Conservation (phyloP, 2,888 invertebrate species). For the Andrena hattorfiana region DNA sequence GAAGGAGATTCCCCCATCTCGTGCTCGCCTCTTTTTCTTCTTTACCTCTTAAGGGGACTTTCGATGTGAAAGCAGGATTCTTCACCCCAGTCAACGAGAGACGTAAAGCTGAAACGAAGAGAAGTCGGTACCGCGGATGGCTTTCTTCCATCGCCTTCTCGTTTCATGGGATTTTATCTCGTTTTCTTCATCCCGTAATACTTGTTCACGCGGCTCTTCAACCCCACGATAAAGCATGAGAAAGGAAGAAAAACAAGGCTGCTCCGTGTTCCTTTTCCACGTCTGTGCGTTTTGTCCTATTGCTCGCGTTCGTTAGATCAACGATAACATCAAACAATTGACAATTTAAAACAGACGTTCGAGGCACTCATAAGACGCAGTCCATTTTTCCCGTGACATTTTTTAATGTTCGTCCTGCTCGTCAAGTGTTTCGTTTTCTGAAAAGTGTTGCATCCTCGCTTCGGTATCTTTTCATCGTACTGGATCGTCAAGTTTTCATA, state of each 20-base stretch:
- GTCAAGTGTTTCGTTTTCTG: neutral
- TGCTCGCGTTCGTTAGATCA: conserved; percentile 9
- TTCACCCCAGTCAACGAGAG: conserved; percentile 47
- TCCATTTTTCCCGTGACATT: neutral
- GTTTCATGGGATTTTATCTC: conserved; percentile 60
- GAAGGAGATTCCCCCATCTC: conserved; percentile 60
- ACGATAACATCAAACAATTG: neutral
- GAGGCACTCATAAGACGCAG: neutral
- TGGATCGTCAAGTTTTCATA: neutral
- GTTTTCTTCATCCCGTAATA: conserved; percentile 58
- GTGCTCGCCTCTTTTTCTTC: conserved; percentile 35
- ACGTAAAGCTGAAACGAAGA: conserved; percentile 51
- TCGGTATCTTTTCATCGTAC: neutral
- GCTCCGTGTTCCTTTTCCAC: neutral
- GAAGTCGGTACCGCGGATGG: conserved; percentile 51
- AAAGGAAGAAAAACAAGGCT: neutral
- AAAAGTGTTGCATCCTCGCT: neutral
- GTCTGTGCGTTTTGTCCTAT: conserved; percentile 5
- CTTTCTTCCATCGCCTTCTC: conserved; percentile 54
- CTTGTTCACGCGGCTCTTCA: conserved; percentile 44
- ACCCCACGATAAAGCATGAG: neutral
- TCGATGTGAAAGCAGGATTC: conserved; percentile 63
- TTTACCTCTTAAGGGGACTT: conserved; percentile 40
- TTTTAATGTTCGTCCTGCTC: neutral
- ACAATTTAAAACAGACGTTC: neutral